A percentile compares a stretch with the other conserved stretches of the same genome.
Evolutionary conservation across 2,888 invertebrate species (phyloP).

Genomic region (Iselma pallidipennis): DNA sequence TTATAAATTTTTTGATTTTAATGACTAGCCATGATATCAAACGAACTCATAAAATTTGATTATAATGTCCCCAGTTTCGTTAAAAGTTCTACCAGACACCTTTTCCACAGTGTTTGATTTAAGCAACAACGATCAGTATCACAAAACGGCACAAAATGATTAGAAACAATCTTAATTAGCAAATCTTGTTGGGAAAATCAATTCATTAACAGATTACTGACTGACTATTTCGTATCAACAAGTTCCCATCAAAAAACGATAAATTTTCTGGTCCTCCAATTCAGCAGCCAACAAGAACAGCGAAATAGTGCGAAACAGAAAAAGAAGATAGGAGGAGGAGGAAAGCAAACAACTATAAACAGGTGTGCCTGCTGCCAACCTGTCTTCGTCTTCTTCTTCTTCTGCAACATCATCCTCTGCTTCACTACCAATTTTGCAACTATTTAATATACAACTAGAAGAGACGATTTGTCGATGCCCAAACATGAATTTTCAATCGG

Average conservation of each 20-base stretch:
- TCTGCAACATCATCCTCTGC: background rate
- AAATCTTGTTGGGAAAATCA: too few relatives aligned
- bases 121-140: too few relatives aligned
- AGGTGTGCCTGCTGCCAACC: background rate
- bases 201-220: background rate
- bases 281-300: background rate
- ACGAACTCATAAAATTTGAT: too few relatives aligned
- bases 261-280: background rate
- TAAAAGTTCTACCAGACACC: too few relatives aligned
- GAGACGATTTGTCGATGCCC: too few relatives aligned
- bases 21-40: too few relatives aligned
- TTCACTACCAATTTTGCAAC: background rate
- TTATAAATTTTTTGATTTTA: too few relatives aligned
- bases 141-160: too few relatives aligned
- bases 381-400: background rate
- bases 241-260: background rate
- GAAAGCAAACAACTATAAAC: background rate
- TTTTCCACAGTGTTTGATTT: too few relatives aligned
- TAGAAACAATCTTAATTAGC: background rate
- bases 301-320: background rate
- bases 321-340: background rate
- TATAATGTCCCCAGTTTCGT: too few relatives aligned
- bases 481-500: background rate
- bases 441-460: too few relatives aligned
- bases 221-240: background rate